Base-by-base conservation (phyloP, 1,140 invertebrate species). In the Phenacoccus solenopsis region DNA sequence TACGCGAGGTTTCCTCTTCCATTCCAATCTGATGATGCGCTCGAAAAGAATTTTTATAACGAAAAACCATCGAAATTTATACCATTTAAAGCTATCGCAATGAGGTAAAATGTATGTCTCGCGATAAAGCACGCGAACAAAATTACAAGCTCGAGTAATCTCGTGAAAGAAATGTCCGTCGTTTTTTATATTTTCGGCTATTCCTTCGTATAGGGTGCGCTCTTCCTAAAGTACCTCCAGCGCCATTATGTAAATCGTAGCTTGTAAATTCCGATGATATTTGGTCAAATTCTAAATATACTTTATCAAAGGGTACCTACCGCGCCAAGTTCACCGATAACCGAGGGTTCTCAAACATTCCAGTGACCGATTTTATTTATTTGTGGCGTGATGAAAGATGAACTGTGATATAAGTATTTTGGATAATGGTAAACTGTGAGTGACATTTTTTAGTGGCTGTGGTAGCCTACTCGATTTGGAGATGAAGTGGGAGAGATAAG, bases 251-350 rank as follows among this genome's bases (percentile, higher is more conserved):
- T 49, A 49, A 49, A 49, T 49, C 38, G 38, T 16, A 49, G 38
- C 38, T 49, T 49, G 38, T 49, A 49, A 49, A 49, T 49, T 49
- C 20, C 20, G 38, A 49, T 49, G 38, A 49, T 49, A 49, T 49
- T 49, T 49, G 38, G 38, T 49, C 38, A 49, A 49, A 49, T 49
- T 49, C 38, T 49, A 49, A 49, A 49, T 49, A 49, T n/a, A 49
- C 38, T 49, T n/a, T 49, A 49, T 49, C 38, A 49, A 49, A 49
- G 38, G 38, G 38, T 49, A n/a, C n/a, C n/a, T n/a, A n/a, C n/a
- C n/a, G n/a, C n/a, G n/a, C n/a, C n/a, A n/a, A n/a, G n/a, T n/a
- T n/a, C n/a, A n/a, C n/a, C n/a, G n/a, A n/a, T n/a, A n/a, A n/a
- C n/a, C n/a, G n/a, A n/a, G n/a, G n/a, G n/a, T n/a, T n/a, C n/a